Evolutionary conservation across 1,140 invertebrate species (phyloP).

Genomic region (Epicauta chinensis): DNA sequence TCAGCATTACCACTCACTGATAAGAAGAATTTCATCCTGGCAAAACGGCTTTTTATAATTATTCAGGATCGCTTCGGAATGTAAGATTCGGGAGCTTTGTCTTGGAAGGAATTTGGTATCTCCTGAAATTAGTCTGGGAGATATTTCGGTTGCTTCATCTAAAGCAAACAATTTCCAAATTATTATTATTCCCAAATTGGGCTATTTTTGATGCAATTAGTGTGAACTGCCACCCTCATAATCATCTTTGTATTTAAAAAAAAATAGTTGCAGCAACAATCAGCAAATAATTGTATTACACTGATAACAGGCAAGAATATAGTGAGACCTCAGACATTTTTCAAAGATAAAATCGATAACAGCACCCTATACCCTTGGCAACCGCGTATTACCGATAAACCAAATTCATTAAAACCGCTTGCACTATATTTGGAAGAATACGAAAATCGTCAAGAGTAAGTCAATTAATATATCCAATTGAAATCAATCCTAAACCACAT

Average conservation of each 20-base stretch:
- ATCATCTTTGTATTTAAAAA: not conserved
- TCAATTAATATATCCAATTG: not conserved
- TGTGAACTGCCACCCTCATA: too few relatives aligned
- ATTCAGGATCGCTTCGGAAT: constrained; percentile 63
- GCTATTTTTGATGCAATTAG: too few relatives aligned
- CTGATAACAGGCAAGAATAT: constrained; percentile 71
- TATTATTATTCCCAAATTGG: too few relatives aligned
- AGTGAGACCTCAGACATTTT: constrained; percentile 74
- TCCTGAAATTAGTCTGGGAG: too few relatives aligned
- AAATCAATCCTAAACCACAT: not conserved
- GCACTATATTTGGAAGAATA: constrained; percentile 62
- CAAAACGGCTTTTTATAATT: constrained; percentile 66
- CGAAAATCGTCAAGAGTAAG: constrained; percentile 44
- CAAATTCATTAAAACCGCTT: constrained; percentile 79
- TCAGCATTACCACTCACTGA: constrained; percentile 67
- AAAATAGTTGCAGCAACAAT: constrained; percentile 1
- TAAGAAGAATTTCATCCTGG: constrained; percentile 67
- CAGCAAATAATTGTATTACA: constrained; percentile 41
- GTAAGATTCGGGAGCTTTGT: constrained; percentile 64
- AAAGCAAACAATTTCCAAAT: too few relatives aligned
- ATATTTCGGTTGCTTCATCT: too few relatives aligned
- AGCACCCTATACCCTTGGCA: constrained; percentile 64
- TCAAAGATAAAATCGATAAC: constrained; percentile 84
- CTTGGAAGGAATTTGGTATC: constrained; percentile 69
- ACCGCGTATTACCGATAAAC: constrained; percentile 80